These are phyloP conservation scores for Pteronura brasiliensis DNA, from an alignment of 2,113 vertebrate genomes.

Conservation along the genomic window DNA sequence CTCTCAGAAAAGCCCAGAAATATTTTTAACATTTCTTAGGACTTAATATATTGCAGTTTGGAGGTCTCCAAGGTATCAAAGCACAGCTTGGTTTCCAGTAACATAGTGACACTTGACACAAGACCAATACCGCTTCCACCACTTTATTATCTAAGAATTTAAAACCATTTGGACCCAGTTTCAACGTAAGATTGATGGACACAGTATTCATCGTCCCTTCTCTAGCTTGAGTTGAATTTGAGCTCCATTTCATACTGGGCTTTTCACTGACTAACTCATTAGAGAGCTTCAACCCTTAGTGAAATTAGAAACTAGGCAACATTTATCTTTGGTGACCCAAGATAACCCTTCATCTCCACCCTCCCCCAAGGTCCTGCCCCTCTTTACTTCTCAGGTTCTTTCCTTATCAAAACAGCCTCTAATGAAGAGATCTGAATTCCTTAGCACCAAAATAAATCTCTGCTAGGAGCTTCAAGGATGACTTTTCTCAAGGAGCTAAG, in stretches of 20 bases:
- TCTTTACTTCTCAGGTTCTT: conserved; percentile 23
- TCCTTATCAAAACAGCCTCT: conserved; percentile 46
- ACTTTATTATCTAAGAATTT: background rate
- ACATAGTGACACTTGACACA: background rate
- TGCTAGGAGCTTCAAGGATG: conserved; percentile 24
- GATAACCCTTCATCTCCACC: conserved; percentile 33
- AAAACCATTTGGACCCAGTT: background rate
- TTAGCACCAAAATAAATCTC: conserved; percentile 58
- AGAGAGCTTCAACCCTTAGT: background rate
- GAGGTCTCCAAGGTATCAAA: background rate
- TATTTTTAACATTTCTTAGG: background rate
- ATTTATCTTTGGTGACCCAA: conserved; percentile 53
- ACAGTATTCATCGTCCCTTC: background rate
- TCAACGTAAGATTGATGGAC: background rate
- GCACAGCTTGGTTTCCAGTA: background rate
- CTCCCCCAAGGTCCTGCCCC: background rate
- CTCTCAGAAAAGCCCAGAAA: background rate
- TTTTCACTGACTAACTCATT: background rate
- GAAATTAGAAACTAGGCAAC: conserved; percentile 19
- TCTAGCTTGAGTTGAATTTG: background rate
- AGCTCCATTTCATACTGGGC: background rate
- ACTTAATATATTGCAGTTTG: background rate
- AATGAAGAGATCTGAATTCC: conserved; percentile 49
- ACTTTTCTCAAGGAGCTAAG: conserved; percentile 53
- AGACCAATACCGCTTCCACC: rapidly evolving